These are phyloP conservation scores for Ennomos quercinarius DNA, from an alignment of 2,888 invertebrate genomes.

Conservation along the genomic window DNA sequence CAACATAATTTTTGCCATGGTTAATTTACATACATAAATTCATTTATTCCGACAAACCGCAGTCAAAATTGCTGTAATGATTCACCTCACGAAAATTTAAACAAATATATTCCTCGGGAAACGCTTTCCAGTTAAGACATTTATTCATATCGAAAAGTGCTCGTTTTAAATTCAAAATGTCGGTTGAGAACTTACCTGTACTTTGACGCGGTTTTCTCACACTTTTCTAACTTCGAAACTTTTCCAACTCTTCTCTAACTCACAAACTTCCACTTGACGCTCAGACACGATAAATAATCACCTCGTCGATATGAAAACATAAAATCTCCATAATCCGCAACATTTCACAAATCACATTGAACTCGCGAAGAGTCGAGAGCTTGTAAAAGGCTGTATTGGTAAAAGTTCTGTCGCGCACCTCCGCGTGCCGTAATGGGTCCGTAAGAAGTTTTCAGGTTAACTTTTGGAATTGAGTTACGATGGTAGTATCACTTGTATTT, in stretches of 20 bases:
- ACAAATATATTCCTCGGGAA: conserved; percentile 49
- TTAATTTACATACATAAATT: conserved; percentile 55
- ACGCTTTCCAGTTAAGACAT: conserved; percentile 42
- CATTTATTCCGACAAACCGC: conserved; percentile 54
- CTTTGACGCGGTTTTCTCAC: conserved; percentile 55
- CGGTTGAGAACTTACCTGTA: conserved; percentile 63
- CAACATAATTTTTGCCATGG: conserved; percentile 43
- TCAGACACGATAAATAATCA: conserved; percentile 68
- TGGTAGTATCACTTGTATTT: conserved; percentile 32
- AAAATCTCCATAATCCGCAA: conserved; percentile 68
- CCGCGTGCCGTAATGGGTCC: conserved; percentile 52
- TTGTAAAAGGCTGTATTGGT: conserved; percentile 58
- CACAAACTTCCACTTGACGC: conserved; percentile 62
- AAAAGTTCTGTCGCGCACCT: conserved; percentile 56
- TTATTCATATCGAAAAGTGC: conserved; percentile 64
- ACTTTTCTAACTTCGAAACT: conserved; percentile 46
- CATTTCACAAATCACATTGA: conserved; percentile 75
- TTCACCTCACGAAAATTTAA: conserved; percentile 50
- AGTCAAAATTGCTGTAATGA: conserved; percentile 46
- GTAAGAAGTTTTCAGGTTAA: conserved; percentile 45
- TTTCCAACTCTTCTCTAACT: conserved; percentile 45
- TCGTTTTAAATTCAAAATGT: conserved; percentile 50
- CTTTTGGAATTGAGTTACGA: conserved; percentile 33
- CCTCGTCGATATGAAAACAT: conserved; percentile 60
- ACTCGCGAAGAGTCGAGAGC: conserved; percentile 55